Percentiles rank a stretch among this genome's conserved stretches.
Conservation (phyloP, 2,888 invertebrate genomes). For the Tethea ocularis region DNA sequence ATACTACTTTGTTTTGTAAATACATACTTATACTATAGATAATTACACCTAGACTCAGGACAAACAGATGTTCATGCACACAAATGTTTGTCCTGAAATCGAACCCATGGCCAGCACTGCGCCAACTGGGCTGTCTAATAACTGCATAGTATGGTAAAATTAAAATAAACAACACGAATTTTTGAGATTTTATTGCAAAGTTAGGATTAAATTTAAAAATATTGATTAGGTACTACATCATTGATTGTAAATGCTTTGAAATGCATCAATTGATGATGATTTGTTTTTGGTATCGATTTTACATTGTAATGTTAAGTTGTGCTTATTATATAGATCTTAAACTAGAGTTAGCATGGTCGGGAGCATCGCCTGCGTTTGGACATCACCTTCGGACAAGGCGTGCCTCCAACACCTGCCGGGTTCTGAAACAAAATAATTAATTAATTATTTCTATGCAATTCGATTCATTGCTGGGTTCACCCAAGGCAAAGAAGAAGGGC, state of each 20-base stretch:
- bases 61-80: no score
- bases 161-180: no score
- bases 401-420: slow-evolving; percentile 85
- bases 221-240: neutral
- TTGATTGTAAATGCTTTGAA: neutral
- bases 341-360: slow-evolving; percentile 52
- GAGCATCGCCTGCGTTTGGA: slow-evolving; percentile 84
- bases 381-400: slow-evolving; percentile 85
- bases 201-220: neutral
- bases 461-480: no score
- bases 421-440: slow-evolving; percentile 54
- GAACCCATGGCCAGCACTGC: no score
- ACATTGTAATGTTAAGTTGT: neutral
- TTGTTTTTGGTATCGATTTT: neutral
- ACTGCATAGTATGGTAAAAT: no score
- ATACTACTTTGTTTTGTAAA: no score
- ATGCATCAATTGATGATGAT: neutral
- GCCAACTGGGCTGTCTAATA: no score
- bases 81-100: no score
- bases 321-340: neutral
- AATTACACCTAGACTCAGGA: no score
- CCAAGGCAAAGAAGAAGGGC: no score
- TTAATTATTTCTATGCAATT: neutral
- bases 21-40: no score
- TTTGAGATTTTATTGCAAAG: neutral